phyloP scores from a whole-genome alignment of 2,888 invertebrate genomes.

The Abrostola triplasia region DNA sequence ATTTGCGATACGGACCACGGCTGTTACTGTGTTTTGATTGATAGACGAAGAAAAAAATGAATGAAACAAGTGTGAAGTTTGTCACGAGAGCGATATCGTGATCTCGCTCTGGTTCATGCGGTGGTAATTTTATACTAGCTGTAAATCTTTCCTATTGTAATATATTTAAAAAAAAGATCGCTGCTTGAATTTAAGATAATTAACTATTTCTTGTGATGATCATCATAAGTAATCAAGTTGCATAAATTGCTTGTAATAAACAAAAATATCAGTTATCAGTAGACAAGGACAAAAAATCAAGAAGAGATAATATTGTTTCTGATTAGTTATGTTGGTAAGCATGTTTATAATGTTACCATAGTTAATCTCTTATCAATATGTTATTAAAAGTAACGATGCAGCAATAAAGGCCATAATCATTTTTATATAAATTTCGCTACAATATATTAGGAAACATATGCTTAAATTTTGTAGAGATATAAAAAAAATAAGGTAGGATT shows the following conservation, averaged over 20 bases:
- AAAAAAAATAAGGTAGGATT: too few relatives aligned
- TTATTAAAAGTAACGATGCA: not conserved
- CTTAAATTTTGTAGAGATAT: too few relatives aligned
- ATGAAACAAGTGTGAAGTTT: conserved; percentile 69
- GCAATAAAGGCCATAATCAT: not conserved
- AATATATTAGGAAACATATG: not conserved
- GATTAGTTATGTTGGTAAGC: conserved; percentile 23
- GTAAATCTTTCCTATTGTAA: not conserved
- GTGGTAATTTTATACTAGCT: conserved; percentile 6
- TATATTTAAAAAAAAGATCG: not conserved
- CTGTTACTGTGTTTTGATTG: conserved; percentile 66
- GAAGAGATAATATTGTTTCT: conserved; percentile 13
- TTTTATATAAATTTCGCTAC: not conserved
- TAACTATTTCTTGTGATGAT: too few relatives aligned
- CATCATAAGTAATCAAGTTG: too few relatives aligned
- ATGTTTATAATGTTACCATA: conserved; percentile 23
- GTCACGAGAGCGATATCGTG: conserved; percentile 44
- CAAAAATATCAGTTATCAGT: conserved; percentile 32
- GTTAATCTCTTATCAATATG: not conserved
- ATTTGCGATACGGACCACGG: conserved; percentile 57
- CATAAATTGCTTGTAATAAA: not conserved
- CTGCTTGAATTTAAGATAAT: too few relatives aligned
- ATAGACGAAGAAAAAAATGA: conserved; percentile 58
- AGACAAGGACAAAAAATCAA: conserved; percentile 52
- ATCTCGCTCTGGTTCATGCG: conserved; percentile 50